phyloP scores from a whole-genome alignment of 64 coral and sea anemone species.

The Pachyseris speciosa region DNA sequence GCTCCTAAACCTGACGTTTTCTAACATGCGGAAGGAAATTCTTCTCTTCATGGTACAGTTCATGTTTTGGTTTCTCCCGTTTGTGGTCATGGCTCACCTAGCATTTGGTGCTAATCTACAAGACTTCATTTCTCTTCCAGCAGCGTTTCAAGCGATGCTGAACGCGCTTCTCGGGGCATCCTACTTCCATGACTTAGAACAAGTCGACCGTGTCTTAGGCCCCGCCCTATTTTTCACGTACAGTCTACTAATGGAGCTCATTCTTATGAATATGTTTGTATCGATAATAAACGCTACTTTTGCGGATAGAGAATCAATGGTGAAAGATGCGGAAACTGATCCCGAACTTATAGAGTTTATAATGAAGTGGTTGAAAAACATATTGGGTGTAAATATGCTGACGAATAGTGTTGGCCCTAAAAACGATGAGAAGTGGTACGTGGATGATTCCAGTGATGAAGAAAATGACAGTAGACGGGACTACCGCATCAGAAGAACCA shows the following conservation, averaged over 20 bases:
- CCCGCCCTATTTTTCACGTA: constrained; percentile 33
- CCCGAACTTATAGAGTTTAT: constrained; percentile 49
- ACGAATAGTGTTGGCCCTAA: neutral
- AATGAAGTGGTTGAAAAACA: neutral
- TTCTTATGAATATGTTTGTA: constrained; percentile 63
- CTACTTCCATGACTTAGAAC: constrained; percentile 14
- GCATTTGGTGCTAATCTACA: constrained; percentile 34
- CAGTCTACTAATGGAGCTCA: constrained; percentile 51
- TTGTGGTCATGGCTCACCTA: constrained; percentile 16
- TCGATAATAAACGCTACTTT: constrained; percentile 60
- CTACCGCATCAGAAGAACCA: neutral
- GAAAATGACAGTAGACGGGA: neutral
- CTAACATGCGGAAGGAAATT: constrained; percentile 38
- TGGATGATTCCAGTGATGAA: constrained; percentile 12
- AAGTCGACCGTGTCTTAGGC: constrained; percentile 32
- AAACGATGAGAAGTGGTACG: neutral
- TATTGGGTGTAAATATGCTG: constrained; percentile 39
- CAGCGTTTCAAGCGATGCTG: constrained; percentile 49
- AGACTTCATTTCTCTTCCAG: constrained; percentile 15
- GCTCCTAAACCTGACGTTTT: constrained; percentile 46
- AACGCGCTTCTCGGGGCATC: constrained; percentile 36
- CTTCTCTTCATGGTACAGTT: constrained; percentile 55
- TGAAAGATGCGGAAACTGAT: constrained; percentile 12
- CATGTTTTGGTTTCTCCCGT: constrained; percentile 50
- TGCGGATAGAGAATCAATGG: neutral